A percentile compares a stretch with the other conserved stretches of the same genome.
Conservation (phyloP, 2,113 vertebrate genomes). For the Zapornia atra region DNA sequence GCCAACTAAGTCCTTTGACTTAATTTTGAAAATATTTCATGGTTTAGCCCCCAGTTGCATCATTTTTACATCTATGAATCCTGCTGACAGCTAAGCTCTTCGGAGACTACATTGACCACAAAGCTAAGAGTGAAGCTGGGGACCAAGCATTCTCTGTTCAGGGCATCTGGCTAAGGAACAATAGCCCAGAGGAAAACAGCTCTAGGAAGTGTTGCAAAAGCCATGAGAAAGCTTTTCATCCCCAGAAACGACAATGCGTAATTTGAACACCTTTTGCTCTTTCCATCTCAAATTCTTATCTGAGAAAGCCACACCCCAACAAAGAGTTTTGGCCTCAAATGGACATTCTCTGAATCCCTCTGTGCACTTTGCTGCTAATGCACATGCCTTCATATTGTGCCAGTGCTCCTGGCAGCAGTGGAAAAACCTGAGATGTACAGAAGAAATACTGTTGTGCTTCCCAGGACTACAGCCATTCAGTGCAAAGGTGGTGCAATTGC, state of each 20-base stretch:
- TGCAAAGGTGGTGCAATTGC: background rate
- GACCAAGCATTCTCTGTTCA: background rate
- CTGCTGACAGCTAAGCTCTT: slow-evolving; percentile 35
- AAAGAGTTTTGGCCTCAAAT: background rate
- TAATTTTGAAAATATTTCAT: slow-evolving; percentile 35
- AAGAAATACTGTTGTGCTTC: background rate
- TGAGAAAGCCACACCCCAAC: background rate
- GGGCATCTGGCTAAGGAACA: slow-evolving; percentile 8
- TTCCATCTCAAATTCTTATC: background rate
- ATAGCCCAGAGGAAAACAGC: background rate
- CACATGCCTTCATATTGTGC: background rate
- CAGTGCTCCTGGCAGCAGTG: background rate
- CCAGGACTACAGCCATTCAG: background rate
- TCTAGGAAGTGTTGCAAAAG: background rate
- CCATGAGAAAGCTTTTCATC: background rate
- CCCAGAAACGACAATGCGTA: background rate
- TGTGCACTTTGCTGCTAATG: background rate
- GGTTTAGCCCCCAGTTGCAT: slow-evolving; percentile 2
- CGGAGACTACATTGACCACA: background rate
- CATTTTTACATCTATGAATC: slow-evolving; percentile 11
- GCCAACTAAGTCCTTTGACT: background rate
- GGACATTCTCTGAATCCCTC: background rate
- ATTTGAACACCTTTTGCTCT: background rate
- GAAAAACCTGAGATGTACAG: background rate
- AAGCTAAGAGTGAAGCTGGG: background rate